Conservation (phyloP, 2,113 vertebrate species). For the Okapia johnstoni region DNA sequence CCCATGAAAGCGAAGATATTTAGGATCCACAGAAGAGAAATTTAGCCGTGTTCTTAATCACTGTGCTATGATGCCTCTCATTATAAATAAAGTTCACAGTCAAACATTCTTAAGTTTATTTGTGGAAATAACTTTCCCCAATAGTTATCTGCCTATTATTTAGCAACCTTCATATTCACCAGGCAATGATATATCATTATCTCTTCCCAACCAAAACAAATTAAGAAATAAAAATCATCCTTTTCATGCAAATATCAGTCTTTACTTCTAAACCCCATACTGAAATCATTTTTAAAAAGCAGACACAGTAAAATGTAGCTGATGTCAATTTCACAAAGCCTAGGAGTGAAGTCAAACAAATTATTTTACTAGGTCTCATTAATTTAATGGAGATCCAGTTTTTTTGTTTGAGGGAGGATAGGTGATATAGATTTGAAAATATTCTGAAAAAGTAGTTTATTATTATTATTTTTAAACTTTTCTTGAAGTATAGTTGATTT, state of each 20-base stretch:
- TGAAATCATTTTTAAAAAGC: neutral
- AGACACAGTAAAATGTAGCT: neutral
- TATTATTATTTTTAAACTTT: neutral
- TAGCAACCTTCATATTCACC: neutral
- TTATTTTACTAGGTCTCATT: neutral
- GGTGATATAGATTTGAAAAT: neutral
- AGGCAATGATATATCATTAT: neutral
- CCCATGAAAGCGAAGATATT: neutral
- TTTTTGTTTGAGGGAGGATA: neutral
- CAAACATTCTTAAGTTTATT: neutral
- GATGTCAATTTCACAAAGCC: neutral
- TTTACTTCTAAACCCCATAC: neutral
- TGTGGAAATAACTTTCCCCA: neutral
- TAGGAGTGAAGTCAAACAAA: neutral
- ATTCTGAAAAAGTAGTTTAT: neutral
- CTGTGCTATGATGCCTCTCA: neutral
- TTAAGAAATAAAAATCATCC: neutral
- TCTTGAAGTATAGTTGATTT: neutral
- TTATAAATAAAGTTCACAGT: neutral
- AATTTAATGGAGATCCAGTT: neutral
- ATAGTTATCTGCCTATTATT: neutral
- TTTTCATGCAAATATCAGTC: neutral
- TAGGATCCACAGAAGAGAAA: neutral
- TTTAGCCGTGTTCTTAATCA: neutral
- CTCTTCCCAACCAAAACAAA: neutral